Evolutionary conservation across 92 coral and sea anemone species (phyloP).

Genomic region (Parazoanthus swiftii): DNA sequence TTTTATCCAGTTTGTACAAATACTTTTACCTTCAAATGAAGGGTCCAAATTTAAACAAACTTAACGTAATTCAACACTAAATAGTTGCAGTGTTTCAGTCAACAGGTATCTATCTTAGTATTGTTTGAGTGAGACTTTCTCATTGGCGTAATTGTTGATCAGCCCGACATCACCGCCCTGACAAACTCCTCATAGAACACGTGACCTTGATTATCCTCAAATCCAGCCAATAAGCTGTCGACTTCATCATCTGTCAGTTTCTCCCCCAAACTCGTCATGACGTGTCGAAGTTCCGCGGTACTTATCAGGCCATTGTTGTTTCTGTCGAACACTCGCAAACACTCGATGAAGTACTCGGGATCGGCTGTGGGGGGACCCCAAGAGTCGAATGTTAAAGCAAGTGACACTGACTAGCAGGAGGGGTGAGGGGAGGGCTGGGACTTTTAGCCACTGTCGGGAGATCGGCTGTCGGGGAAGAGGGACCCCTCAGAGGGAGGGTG

Average conservation of each 20-base stretch:
- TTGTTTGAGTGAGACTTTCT: neutral
- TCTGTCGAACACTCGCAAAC: conserved; percentile 91
- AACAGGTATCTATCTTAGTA: too few species aligned
- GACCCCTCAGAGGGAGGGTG: too few species aligned
- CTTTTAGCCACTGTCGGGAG: neutral
- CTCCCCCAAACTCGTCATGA: conserved; percentile 90
- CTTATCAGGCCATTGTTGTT: conserved; percentile 87
- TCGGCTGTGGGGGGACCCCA: conserved; percentile 47
- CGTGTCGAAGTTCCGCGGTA: conserved; percentile 92
- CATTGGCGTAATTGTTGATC: neutral
- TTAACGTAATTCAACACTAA: too few species aligned
- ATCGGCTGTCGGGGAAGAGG: neutral
- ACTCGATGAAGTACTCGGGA: conserved; percentile 90
- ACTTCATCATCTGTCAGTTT: conserved; percentile 84
- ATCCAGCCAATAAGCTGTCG: conserved; percentile 78
- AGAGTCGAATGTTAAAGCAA: neutral
- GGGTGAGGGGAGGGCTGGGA: neutral
- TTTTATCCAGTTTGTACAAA: too few species aligned
- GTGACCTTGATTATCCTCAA: conserved; percentile 93
- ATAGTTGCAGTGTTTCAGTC: too few species aligned
- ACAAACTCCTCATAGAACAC: conserved; percentile 90
- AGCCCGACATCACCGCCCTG: conserved; percentile 80
- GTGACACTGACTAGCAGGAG: neutral
- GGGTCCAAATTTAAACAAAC: too few species aligned
- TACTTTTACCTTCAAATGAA: too few species aligned